Percentiles rank a stretch among this genome's conserved stretches.
Conservation (phyloP, 2,888 invertebrate species). For the Cheilosia scutellata region DNA sequence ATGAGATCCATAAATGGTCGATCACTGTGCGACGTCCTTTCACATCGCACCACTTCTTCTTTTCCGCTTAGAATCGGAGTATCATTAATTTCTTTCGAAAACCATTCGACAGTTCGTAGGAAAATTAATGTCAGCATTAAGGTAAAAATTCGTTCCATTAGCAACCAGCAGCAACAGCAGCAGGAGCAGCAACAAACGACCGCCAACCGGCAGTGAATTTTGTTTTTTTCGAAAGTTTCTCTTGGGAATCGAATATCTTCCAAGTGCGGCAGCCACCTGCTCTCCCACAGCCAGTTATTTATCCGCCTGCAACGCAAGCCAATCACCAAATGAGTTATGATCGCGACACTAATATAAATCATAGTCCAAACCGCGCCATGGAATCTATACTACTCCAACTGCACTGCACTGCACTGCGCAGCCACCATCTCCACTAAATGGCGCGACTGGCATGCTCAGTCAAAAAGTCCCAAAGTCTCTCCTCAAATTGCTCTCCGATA, state of each 20-base stretch:
- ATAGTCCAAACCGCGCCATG: slow-evolving; percentile 59
- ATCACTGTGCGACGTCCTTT: slow-evolving; percentile 11
- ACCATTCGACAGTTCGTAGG: slow-evolving; percentile 59
- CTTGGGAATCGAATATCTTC: slow-evolving; percentile 58
- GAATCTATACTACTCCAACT: slow-evolving; percentile 7
- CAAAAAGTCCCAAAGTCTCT: slow-evolving; percentile 64
- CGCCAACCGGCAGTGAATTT: slow-evolving; percentile 13
- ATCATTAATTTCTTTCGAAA: slow-evolving; percentile 71
- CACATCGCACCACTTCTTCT: slow-evolving; percentile 23
- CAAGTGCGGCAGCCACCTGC: slow-evolving; percentile 65
- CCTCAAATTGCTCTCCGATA: slow-evolving; percentile 70
- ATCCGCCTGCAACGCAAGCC: slow-evolving; percentile 52
- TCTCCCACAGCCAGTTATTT: slow-evolving; percentile 63
- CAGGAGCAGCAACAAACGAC: not conserved
- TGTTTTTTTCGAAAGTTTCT: slow-evolving; percentile 68
- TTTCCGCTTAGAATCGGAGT: slow-evolving; percentile 8
- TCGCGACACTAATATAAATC: slow-evolving; percentile 73
- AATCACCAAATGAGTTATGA: slow-evolving; percentile 74
- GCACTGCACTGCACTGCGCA: not conserved
- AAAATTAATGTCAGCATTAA: slow-evolving; percentile 66
- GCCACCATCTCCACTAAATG: slow-evolving; percentile 23
- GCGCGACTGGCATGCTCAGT: slow-evolving; percentile 61
- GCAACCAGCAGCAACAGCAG: slow-evolving; percentile 2
- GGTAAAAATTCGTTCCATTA: slow-evolving; percentile 52
- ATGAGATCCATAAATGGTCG: slow-evolving; percentile 1